phyloP scores from a whole-genome alignment of 2,113 vertebrate species.

The Bujurquina vittata region DNA sequence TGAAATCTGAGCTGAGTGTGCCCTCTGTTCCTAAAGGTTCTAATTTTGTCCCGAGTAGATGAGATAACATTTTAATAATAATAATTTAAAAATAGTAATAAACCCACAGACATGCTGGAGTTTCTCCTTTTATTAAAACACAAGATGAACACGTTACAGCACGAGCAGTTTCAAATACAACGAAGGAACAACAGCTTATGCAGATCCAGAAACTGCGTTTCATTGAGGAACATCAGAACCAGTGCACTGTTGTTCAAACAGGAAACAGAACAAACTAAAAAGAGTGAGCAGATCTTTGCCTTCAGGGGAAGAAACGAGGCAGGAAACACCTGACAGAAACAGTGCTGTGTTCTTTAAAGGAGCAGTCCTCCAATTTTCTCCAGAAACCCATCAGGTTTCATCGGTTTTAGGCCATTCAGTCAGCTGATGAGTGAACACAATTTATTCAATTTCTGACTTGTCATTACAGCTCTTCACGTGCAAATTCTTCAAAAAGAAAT shows the following conservation, averaged over 20 bases:
- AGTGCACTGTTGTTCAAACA: neutral
- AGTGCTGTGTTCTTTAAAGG: neutral
- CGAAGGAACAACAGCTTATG: neutral
- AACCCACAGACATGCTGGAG: neutral
- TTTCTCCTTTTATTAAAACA: conserved; percentile 67
- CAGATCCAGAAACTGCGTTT: neutral
- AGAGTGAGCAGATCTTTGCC: neutral
- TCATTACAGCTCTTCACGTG: neutral
- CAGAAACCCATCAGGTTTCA: neutral
- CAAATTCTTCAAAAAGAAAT: neutral
- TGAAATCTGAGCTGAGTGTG: neutral
- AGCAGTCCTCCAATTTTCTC: neutral
- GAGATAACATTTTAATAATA: neutral
- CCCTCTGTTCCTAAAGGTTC: neutral
- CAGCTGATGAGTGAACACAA: neutral
- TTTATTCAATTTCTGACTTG: neutral
- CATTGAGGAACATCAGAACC: neutral
- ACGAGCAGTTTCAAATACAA: neutral
- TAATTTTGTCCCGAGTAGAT: neutral
- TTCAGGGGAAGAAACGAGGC: neutral
- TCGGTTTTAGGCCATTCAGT: neutral
- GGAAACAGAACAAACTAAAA: neutral
- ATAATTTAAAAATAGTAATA: no score
- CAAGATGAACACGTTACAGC: conserved; percentile 32
- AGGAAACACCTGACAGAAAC: neutral